These are phyloP conservation scores for Erythrocercus mccallii DNA, from an alignment of 2,113 vertebrate species.

Conservation along the genomic window DNA sequence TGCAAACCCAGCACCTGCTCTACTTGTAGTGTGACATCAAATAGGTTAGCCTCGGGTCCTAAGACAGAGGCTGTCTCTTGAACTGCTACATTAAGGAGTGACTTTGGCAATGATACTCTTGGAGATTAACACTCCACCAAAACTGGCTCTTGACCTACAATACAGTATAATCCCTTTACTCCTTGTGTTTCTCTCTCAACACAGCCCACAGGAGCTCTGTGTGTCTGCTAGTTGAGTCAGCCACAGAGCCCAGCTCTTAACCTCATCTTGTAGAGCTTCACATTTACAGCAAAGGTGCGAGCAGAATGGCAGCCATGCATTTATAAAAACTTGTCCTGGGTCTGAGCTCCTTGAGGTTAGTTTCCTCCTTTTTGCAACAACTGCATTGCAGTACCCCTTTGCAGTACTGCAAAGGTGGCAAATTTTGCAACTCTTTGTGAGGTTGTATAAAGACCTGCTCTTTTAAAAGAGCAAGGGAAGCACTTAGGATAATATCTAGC, in stretches of 20 bases:
- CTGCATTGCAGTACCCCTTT: not conserved
- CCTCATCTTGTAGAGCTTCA: not conserved
- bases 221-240: not conserved
- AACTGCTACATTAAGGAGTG: constrained; percentile 9
- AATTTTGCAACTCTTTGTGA: not conserved
- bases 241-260: not conserved
- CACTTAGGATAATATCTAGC: not conserved
- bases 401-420: not conserved
- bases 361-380: not conserved
- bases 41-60: not conserved
- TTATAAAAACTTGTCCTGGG: not conserved
- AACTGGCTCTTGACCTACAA: not conserved
- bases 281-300: not conserved
- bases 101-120: constrained; percentile 31
- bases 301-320: not conserved
- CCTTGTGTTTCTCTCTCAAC: not conserved
- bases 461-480: not conserved
- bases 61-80: constrained; percentile 8
- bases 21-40: constrained; percentile 11
- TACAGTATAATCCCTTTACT: not conserved
- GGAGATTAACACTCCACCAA: constrained; percentile 41
- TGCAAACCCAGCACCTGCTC: constrained; percentile 25
- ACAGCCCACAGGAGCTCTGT: not conserved
- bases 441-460: not conserved
- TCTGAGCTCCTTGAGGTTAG: not conserved